phyloP scores from a whole-genome alignment of 2,888 invertebrate genomes.

The Lutraria lutraria region DNA sequence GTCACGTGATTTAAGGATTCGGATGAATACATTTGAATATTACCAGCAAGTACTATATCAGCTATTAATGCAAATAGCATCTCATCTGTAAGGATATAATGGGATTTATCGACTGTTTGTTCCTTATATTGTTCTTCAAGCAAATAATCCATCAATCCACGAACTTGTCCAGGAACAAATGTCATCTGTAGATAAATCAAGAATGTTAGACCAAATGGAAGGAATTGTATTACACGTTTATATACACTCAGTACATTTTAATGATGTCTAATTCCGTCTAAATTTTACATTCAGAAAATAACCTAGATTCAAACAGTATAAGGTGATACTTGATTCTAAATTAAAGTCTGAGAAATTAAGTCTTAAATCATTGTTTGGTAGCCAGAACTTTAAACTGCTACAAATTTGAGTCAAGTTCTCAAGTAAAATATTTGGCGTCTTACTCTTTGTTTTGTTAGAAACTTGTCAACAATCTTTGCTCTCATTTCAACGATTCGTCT shows the following conservation, averaged over 20 bases:
- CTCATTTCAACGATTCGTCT: conserved; percentile 18
- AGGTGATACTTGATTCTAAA: no score
- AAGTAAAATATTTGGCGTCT: background rate
- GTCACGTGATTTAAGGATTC: no score
- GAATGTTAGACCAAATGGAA: background rate
- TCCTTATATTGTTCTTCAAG: conserved; percentile 19
- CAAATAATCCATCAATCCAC: conserved; percentile 33
- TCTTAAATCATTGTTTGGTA: no score
- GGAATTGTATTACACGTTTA: no score
- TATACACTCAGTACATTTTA: no score
- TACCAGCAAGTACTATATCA: conserved; percentile 32
- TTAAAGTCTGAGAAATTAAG: no score
- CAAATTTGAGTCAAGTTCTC: no score
- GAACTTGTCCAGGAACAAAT: conserved; percentile 23
- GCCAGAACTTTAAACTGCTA: no score
- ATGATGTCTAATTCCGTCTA: no score
- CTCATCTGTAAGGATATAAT: conserved; percentile 24
- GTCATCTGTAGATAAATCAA: background rate
- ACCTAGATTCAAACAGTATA: no score
- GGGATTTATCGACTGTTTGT: background rate
- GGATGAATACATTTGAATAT: no score
- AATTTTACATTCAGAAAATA: no score
- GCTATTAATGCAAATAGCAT: conserved; percentile 37
- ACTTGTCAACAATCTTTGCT: conserved; percentile 18
- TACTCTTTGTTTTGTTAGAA: conserved; percentile 30